A percentile compares a stretch with the other conserved stretches of the same genome.
These are phyloP conservation scores for Chanos chanos DNA, from an alignment of 2,797 vertebrate species.

Conservation along the genomic window DNA sequence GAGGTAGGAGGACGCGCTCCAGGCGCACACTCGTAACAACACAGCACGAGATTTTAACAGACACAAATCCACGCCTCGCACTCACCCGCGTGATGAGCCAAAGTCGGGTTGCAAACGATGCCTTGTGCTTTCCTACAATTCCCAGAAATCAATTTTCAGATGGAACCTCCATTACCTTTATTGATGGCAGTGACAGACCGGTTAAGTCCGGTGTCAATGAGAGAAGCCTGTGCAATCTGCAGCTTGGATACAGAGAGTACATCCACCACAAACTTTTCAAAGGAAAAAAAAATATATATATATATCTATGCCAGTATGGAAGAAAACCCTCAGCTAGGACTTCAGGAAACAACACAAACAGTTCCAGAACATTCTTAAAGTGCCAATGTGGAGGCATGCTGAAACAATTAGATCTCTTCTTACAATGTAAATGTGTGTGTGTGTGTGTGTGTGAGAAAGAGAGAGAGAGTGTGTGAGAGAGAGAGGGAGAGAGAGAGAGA, in stretches of 20 bases:
- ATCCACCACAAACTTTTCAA: too few relatives aligned
- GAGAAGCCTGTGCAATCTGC: slow-evolving; percentile 27
- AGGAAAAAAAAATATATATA: too few relatives aligned
- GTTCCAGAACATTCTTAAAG: too few relatives aligned
- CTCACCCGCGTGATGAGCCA: background rate
- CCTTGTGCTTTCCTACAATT: slow-evolving; percentile 33
- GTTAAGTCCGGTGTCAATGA: slow-evolving; percentile 29
- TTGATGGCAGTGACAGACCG: slow-evolving; percentile 35
- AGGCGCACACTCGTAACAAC: too few relatives aligned
- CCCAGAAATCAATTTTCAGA: slow-evolving; percentile 40
- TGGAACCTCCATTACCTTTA: slow-evolving; percentile 43
- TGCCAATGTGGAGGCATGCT: too few relatives aligned
- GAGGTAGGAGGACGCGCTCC: too few relatives aligned
- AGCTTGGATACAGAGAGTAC: slow-evolving; percentile 4
- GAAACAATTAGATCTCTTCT: background rate
- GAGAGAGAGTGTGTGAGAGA: slow-evolving; percentile 11
- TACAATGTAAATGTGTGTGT: background rate
- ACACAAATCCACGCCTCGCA: too few relatives aligned
- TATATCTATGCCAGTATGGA: too few relatives aligned
- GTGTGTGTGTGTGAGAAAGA: background rate
- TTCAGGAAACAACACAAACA: too few relatives aligned
- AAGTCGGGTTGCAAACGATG: slow-evolving; percentile 17
- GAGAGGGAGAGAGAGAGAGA: slow-evolving; percentile 18
- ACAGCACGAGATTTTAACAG: too few relatives aligned
- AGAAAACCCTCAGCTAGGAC: too few relatives aligned